Evolutionary conservation across 2,888 invertebrate genomes (phyloP), one percentile per base, ranked within the genome.

Genomic region (Chaitophorus viminalis): DNA sequence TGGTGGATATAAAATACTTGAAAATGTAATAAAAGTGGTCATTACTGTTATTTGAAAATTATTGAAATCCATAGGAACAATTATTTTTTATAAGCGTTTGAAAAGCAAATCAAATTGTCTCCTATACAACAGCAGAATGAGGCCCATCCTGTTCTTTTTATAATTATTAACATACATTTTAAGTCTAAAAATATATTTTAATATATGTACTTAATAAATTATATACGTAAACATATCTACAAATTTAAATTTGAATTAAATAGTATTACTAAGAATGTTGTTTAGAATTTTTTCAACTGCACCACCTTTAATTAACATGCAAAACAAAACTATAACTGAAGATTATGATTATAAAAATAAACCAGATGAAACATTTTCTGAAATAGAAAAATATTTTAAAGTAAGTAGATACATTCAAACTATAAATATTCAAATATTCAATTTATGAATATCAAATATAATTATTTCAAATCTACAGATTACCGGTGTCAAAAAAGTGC

Each of bases 251-350:
- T 46, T 14, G 14, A 46, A 46, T 46, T 46, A 46, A 46, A 46
- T 11, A 46, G 46, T 46, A 46, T 3, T 46, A 46, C 14, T 46
- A 46, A 46, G 46, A 14, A 68, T 74, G 14, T 74, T 25, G 21
- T 70, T 72, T 31, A 82, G 82, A 29, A 11, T 46, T 25, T 70
- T 82, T 31, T 82, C 70, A 46, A n/a, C 21, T 18, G 52, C 70
- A 70, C 14, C 31, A 33, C 82, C 46, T 2, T 70, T 82, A 21
- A 17, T 3, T 17, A 31, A 14, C 3, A 9, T 82, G 8, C 31
- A 72, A 5, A 4, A 31, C 31, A 46, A 72, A 21, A 29, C 31
- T 52, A 4, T 52, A 72, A 31, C 31, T 5, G 52, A 82, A 82
- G 52, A 52, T 2, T 68, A 70, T 70, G 21, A 72, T 14, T 68